Conservation (phyloP, 92 coral and sea anemone species). For the Siderastrea siderea region DNA sequence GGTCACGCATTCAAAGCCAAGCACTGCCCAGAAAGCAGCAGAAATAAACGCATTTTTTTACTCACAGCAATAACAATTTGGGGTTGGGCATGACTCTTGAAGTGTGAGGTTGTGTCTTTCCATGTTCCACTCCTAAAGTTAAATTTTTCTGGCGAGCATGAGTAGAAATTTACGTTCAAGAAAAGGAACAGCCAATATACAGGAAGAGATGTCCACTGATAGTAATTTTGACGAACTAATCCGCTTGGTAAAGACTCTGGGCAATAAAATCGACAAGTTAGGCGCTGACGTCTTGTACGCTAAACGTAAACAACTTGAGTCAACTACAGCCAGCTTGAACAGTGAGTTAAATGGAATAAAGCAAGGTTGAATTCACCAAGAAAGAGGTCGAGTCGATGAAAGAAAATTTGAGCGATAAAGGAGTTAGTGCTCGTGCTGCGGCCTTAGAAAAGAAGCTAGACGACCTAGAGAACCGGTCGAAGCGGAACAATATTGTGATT, state of each 20-base stretch:
- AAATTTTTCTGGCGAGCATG: not conserved
- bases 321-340: not conserved
- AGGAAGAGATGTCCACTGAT: not conserved
- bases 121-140: not conserved
- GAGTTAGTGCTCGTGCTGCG: not conserved
- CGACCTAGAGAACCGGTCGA: conserved; percentile 2
- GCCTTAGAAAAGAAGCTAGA: not conserved
- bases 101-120: conserved; percentile 3
- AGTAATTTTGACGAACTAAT: not conserved
- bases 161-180: not conserved
- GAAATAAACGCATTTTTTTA: too few species aligned
- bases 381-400: not conserved
- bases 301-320: not conserved
- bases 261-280: not conserved
- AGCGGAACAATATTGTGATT: not conserved
- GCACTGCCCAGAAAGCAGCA: too few species aligned
- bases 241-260: not conserved
- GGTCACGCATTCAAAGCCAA: too few species aligned
- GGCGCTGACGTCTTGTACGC: not conserved
- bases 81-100: not conserved
- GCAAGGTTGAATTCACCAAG: not conserved
- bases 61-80: not conserved
- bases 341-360: not conserved
- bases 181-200: not conserved
- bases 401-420: not conserved